These are phyloP conservation scores for Parasteatoda lunata DNA, from an alignment of 2,888 invertebrate species.

Conservation along the genomic window DNA sequence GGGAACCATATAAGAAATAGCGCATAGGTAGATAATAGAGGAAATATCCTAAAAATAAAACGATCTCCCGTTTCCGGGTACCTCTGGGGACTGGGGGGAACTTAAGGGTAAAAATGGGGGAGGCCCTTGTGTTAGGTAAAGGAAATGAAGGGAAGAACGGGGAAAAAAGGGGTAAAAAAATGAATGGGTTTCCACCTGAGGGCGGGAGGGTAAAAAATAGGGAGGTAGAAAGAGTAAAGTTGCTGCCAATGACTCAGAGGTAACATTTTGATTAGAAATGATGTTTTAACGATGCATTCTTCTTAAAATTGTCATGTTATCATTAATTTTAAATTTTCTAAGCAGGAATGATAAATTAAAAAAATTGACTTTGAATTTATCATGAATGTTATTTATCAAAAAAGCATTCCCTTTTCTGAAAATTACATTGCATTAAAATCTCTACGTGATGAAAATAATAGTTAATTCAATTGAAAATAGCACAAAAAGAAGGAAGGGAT, in stretches of 20 bases:
- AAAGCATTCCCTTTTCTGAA: no score
- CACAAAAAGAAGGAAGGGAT: no score
- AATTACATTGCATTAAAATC: no score
- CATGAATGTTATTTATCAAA: no score
- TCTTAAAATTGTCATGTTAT: no score
- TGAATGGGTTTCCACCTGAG: conserved; percentile 44
- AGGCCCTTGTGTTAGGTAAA: conserved; percentile 39
- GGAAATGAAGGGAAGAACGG: conserved; percentile 54
- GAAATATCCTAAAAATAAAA: conserved; percentile 49
- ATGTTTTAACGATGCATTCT: background rate
- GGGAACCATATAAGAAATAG: background rate
- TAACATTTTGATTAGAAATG: conserved; percentile 42
- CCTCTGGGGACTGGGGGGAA: conserved; percentile 29
- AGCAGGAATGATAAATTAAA: no score
- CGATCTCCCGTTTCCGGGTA: conserved; percentile 53
- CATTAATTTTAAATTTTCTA: no score
- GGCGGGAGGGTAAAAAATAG: conserved; percentile 26
- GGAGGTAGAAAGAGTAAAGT: conserved; percentile 42
- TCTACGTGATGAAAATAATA: no score
- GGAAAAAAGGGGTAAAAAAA: conserved; percentile 58
- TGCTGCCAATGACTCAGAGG: conserved; percentile 65
- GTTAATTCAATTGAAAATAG: no score
- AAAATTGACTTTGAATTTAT: no score
- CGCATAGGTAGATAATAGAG: conserved; percentile 5
- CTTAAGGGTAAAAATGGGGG: conserved; percentile 22